Base-by-base conservation (phyloP, 2,888 invertebrate genomes). In the Phengaris arion region DNA sequence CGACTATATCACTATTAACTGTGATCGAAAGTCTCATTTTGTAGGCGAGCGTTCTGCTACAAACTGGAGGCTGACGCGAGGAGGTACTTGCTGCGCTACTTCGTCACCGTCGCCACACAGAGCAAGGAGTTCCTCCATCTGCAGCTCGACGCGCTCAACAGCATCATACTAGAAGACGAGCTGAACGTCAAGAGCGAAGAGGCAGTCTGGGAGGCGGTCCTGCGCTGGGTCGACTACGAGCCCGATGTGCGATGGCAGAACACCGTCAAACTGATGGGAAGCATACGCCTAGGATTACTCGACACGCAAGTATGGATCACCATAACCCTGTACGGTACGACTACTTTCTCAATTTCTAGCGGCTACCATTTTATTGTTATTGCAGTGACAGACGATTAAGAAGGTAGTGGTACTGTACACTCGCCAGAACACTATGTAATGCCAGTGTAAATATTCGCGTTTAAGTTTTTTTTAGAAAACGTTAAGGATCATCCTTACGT, bases 401-500 rank as follows among this genome's bases (percentile, higher is more conserved):
- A 59, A 59, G 0, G 22, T 22, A 59, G 22, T 59, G 0, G 59
- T 59, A 59, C 22, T 59, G 59, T 22, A 10, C 15, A 5, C 22
- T 22, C 59, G 10, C 59, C 22, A 59, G 22, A 57, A 22, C 22
- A 59, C 15, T 22, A 59, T 59, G 59, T 22, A 15, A 22, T 10
- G 68, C 55, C 52, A 45, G 15, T 74, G 51, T 22, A 74, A 69
- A 68, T 77, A 52, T 76, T 79, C 75, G 68, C 54, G 9, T 81
- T 84, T n/a, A 94, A 98, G 94, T 98, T 96, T 87, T 98, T 98
- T 87, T 94, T 98, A 86, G 98, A 98, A 87, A 96, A 96, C 84
- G 97, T 98, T 0, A 98, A 97, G 87, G 97, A 97, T 79, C 98
- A 98, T 87, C 96, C 96, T 0, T 98, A 97, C 87, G 97, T 99